Conservation (phyloP, 2,797 vertebrate genomes). For the Arremon brunneinucha region DNA sequence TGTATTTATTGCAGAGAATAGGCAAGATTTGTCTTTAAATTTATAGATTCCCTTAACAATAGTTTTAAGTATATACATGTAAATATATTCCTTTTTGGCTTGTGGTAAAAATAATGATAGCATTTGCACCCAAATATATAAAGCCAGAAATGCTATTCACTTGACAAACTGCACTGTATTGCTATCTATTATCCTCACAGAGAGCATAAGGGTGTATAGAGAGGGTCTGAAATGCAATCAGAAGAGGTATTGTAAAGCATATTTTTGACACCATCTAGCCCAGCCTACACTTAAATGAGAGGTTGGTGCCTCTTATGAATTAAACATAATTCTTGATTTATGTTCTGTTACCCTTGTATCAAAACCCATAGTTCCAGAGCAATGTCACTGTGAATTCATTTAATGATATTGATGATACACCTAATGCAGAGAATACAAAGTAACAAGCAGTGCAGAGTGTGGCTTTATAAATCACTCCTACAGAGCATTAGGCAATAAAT, state of each 20-base stretch:
- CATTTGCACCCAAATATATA: conserved; percentile 58
- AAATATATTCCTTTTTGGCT: conserved; percentile 43
- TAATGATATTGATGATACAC: conserved; percentile 76
- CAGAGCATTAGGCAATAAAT: conserved; percentile 68
- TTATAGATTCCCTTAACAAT: conserved; percentile 27
- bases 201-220: conserved; percentile 28
- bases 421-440: conserved; percentile 67
- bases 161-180: conserved; percentile 57
- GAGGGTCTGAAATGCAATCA: conserved; percentile 67
- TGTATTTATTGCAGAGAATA: background rate
- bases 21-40: background rate
- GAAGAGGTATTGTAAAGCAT: conserved; percentile 73
- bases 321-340: conserved; percentile 81
- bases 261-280: conserved; percentile 71
- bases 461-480: conserved; percentile 73
- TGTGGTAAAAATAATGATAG: conserved; percentile 52
- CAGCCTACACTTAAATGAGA: conserved; percentile 70
- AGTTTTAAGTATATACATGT: conserved; percentile 32
- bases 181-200: conserved; percentile 63
- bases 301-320: conserved; percentile 77
- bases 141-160: conserved; percentile 56
- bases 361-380: conserved; percentile 74
- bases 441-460: conserved; percentile 54
- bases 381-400: conserved; percentile 76
- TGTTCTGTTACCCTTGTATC: conserved; percentile 73